Base-by-base conservation (phyloP, 2,888 invertebrate genomes). In the Cosmorhoe ocellata region DNA sequence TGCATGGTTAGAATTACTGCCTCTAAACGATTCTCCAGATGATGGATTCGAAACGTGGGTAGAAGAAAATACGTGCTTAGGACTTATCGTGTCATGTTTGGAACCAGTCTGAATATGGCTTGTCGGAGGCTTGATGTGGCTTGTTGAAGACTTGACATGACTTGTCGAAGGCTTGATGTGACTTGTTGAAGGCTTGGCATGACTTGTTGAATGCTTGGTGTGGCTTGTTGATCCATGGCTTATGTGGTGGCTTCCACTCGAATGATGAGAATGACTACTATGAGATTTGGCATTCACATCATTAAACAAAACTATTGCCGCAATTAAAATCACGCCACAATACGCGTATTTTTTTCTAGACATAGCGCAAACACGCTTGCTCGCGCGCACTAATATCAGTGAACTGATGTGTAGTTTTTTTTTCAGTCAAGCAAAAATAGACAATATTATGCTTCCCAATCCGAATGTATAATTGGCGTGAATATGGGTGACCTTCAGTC, bases 241-340 rank as follows among this genome's bases (percentile, higher is more conserved):
- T 3, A 26, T 12, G 31, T 31, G 32, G 6, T 33, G 41, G 4
- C 26, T 32, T 30, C 22, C 30, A 37, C 24, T 31, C 2, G 31
- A 14, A 36, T 34, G 11, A 12, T 12, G 18, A 6, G 36, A 36
- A 18, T n/a, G 14, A 32, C 24, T 10, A 24, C 1, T 14, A 14
- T 38, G 7, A 0, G 28, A 34, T 33, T 22, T 48, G 9, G 48
- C 43, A 28, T 45, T 31, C 13, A 45, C 51, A 41, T 45, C 26
- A 39, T 36, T 14, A 2, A 40, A 13, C 2, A 44, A 24, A 34
- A 43, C 42, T 7, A 10, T n/a, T 1, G 26, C 11, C 26, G 36
- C 12, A 18, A 43, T 1, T 11, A 51, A 36, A 36, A 34, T 10
- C 10, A 12, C 30, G 28, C 24, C 36, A 11, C 14, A 26, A 12